Base-by-base conservation (phyloP, 2,888 invertebrate species). In the Digitonthophagus gazella region DNA sequence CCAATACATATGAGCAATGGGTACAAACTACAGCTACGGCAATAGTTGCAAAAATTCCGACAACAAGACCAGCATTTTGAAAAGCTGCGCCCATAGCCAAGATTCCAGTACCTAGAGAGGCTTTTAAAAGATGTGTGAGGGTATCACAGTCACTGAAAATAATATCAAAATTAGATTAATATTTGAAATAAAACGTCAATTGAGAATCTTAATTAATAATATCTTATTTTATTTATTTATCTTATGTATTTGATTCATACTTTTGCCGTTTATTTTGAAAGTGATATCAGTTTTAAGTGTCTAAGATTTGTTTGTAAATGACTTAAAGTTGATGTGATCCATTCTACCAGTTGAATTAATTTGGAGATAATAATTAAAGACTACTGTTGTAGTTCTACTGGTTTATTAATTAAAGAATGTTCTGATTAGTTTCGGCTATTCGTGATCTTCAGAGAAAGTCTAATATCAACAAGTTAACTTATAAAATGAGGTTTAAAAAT, bases 21-120 rank as follows among this genome's bases (percentile, higher is more conserved):
- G 96, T 94, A 87, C 96, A 96, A 68, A 98, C 88, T 64, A 93
- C 82, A 28, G 96, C 95, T 15, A 97, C 93, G 15, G 95, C 82
- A 61, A 96, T 86, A 0, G 97, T 92, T 68, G 93, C 91, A 76
- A 93, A 85, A 72, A 96, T 88, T 65, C 98, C 97, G 71, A 93
- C 86, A 71, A 92, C 84, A 56, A 98, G 85, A 55, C 98, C 98
- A 4, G 96, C 90, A 80, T 91, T 89, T 81, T 90, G 91, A 81
- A 98, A 95, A 8, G 97, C 98, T 69, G 89, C 87, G 0, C 98
- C 98, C 93, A 98, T 95, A 0, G 97, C 89, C 74, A 98, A 86
- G 79, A 98, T 96, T 61, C 98, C 98, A 5, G 97, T 97, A 19
- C 98, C 98, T 69, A 98, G 88, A 44, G 97, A 96, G 3, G 97